phyloP scores from a whole-genome alignment of 2,888 invertebrate genomes.

The Hyppa rectilinea region DNA sequence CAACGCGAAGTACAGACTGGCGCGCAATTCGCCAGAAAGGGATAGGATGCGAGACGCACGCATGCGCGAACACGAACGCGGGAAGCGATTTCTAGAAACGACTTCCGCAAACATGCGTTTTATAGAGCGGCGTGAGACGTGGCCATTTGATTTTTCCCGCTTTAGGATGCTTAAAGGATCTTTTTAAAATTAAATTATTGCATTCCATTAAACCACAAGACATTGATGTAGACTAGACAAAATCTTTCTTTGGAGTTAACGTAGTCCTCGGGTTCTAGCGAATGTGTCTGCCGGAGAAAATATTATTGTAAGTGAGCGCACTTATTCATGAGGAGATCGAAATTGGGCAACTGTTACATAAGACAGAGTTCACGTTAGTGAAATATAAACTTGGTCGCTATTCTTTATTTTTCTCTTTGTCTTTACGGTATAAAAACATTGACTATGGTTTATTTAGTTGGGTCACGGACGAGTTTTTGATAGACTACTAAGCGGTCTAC shows the following conservation, averaged over 20 bases:
- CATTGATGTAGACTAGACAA: not conserved
- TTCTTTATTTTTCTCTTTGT: constrained; percentile 23
- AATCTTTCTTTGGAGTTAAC: not conserved
- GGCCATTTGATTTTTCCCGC: constrained; percentile 55
- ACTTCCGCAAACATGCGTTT: constrained; percentile 74
- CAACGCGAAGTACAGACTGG: constrained; percentile 83
- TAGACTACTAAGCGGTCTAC: not conserved
- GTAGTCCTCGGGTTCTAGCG: not conserved
- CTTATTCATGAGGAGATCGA: constrained; percentile 56
- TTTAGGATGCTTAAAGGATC: constrained; percentile 24
- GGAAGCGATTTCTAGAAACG: constrained; percentile 86
- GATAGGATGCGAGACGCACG: constrained; percentile 77
- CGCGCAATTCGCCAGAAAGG: constrained; percentile 84
- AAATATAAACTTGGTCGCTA: constrained; percentile 37
- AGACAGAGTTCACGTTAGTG: constrained; percentile 31
- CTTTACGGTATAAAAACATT: constrained; percentile 12
- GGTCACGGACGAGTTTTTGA: not conserved
- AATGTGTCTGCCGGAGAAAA: constrained; percentile 29
- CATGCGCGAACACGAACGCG: constrained; percentile 86
- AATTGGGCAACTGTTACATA: constrained; percentile 49
- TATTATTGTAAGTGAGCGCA: constrained; percentile 49
- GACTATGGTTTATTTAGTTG: constrained; percentile 7
- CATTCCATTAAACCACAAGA: not conserved
- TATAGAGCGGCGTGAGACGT: constrained; percentile 61
- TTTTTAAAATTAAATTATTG: constrained; percentile 13